These are phyloP conservation scores for Armadillidium nasatum DNA, from an alignment of 1,140 invertebrate genomes.

Conservation along the genomic window DNA sequence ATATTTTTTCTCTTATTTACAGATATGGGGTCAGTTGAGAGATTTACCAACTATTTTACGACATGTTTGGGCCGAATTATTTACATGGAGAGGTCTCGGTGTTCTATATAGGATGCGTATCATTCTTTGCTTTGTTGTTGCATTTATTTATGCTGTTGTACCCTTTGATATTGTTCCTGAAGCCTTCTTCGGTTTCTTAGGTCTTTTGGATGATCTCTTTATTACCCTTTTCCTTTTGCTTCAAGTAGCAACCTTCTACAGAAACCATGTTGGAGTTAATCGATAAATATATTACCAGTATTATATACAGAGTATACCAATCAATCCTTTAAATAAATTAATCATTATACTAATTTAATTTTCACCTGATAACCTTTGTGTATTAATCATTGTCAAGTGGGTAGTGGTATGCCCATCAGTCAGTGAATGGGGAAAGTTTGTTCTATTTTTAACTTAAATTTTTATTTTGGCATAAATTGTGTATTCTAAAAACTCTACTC, in stretches of 20 bases:
- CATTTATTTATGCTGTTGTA: conserved; percentile 34
- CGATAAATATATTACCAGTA: too few species aligned
- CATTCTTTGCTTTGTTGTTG: conserved; percentile 31
- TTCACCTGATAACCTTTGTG: too few species aligned
- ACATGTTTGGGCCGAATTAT: conserved; percentile 41
- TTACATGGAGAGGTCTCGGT: conserved; percentile 38
- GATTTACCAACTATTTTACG: conserved; percentile 41
- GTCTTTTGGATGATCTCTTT: conserved; percentile 39
- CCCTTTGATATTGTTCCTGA: conserved; percentile 42
- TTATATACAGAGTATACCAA: too few species aligned
- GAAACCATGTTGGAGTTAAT: conserved; percentile 28
- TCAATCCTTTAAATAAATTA: too few species aligned
- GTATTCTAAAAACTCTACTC: too few species aligned
- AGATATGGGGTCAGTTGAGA: conserved; percentile 38
- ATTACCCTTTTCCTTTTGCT: conserved; percentile 36
- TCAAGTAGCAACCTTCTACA: conserved; percentile 40
- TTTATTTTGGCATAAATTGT: too few species aligned
- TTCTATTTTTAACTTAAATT: too few species aligned
- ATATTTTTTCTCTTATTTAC: neutral
- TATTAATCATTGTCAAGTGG: too few species aligned
- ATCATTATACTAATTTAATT: too few species aligned
- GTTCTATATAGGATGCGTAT: conserved; percentile 37
- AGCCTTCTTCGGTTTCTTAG: conserved; percentile 39
- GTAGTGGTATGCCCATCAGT: too few species aligned
- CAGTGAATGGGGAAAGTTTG: too few species aligned